phyloP scores from a whole-genome alignment of 2,113 vertebrate genomes.

The Ictalurus furcatus region DNA sequence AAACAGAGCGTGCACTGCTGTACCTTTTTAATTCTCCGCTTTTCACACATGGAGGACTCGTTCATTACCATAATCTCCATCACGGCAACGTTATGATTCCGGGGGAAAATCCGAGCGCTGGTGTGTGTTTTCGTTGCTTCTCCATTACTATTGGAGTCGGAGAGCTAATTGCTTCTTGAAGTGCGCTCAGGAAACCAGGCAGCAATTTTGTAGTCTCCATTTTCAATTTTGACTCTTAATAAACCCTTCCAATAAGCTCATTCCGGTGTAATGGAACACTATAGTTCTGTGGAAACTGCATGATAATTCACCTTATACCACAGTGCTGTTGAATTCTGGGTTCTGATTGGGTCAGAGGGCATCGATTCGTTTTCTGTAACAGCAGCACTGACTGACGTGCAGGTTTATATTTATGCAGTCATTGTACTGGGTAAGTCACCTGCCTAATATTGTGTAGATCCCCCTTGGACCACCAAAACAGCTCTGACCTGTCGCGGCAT shows the following conservation, averaged over 20 bases:
- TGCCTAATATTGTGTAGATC: too few species aligned
- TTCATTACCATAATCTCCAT: constrained; percentile 44
- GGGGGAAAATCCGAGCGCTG: constrained; percentile 12
- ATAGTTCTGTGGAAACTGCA: constrained; percentile 56
- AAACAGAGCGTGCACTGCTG: constrained; percentile 6
- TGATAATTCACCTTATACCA: not conserved
- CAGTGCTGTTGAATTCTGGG: not conserved
- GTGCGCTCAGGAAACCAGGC: constrained; percentile 60
- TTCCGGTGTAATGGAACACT: constrained; percentile 70
- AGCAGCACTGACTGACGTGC: not conserved
- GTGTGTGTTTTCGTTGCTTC: constrained; percentile 50
- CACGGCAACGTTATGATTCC: constrained; percentile 24
- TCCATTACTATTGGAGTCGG: constrained; percentile 62
- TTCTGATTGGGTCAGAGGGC: not conserved
- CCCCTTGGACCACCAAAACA: too few species aligned
- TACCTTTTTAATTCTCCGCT: constrained; percentile 25
- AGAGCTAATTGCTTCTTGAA: constrained; percentile 69
- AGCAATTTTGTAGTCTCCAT: constrained; percentile 46
- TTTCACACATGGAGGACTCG: constrained; percentile 18
- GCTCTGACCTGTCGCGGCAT: too few species aligned
- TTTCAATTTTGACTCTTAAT: constrained; percentile 68
- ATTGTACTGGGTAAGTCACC: not conserved
- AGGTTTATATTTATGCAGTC: not conserved
- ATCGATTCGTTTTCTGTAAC: not conserved
- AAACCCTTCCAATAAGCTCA: constrained; percentile 55